A percentile compares a stretch with the other conserved stretches of the same genome.
Evolutionary conservation across 2,113 vertebrate genomes (phyloP).

Genomic region (Tapirus terrestris): DNA sequence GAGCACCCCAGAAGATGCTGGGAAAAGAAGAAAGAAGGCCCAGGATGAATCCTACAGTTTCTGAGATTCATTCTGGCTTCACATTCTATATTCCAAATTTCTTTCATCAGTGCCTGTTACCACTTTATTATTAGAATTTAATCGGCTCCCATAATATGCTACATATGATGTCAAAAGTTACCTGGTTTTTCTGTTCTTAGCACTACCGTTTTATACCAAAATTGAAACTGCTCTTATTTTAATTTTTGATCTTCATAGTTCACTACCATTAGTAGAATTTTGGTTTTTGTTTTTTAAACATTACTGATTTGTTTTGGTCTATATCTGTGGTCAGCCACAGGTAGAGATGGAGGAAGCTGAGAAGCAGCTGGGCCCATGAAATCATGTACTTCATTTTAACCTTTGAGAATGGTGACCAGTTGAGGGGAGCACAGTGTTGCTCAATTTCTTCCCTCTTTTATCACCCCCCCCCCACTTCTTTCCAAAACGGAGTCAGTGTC

Average conservation of each 20-base stretch:
- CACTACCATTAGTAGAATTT: neutral
- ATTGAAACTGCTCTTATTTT: neutral
- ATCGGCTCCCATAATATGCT: neutral
- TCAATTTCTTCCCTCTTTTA: neutral
- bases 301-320: neutral
- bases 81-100: neutral
- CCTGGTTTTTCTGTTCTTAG: neutral
- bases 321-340: neutral
- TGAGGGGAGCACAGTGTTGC: neutral
- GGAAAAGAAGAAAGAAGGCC: neutral
- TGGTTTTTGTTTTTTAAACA: neutral
- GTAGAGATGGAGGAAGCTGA: neutral
- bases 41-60: neutral
- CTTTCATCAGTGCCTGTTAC: neutral
- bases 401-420: neutral
- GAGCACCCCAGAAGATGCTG: neutral
- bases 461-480: neutral
- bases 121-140: slow-evolving; percentile 21
- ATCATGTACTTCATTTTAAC: neutral
- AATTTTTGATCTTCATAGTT: neutral
- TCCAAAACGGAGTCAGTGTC: neutral
- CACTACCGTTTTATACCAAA: neutral
- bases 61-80: neutral
- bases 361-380: neutral
- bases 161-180: neutral